These are phyloP conservation scores for Mactra quadrangularis DNA, from an alignment of 1,140 invertebrate genomes.

Conservation along the genomic window DNA sequence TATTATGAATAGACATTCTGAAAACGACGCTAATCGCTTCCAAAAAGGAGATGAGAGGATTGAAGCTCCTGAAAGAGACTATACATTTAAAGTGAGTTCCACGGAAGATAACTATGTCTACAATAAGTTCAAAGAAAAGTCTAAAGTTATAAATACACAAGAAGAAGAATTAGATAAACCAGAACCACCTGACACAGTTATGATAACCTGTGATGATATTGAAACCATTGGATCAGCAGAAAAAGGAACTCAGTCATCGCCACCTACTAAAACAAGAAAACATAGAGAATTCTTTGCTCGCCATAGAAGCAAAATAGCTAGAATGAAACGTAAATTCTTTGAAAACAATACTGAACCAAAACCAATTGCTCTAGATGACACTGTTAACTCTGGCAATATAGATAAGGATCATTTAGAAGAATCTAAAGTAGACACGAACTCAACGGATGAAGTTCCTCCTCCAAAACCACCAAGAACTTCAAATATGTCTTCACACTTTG, in stretches of 20 bases:
- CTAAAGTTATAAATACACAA: not conserved
- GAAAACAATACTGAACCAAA: constrained; percentile 15
- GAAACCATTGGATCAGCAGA: no score
- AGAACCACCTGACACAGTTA: not conserved
- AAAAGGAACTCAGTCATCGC: not conserved
- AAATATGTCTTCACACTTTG: not conserved
- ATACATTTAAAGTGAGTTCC: constrained; percentile 52
- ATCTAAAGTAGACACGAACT: not conserved
- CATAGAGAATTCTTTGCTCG: constrained; percentile 17
- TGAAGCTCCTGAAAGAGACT: constrained; percentile 3
- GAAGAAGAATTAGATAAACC: not conserved
- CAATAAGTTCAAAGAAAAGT: constrained; percentile 42
- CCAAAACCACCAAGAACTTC: not conserved
- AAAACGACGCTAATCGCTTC: no score
- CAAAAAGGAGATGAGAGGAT: no score
- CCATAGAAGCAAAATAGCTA: constrained; percentile 42
- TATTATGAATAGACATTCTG: no score
- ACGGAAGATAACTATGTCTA: constrained; percentile 55
- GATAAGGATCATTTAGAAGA: not conserved
- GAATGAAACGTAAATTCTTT: constrained; percentile 44
- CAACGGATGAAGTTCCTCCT: not conserved
- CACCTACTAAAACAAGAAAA: not conserved
- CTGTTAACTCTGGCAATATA: no score
- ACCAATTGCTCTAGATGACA: constrained; percentile 5
- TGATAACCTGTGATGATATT: no score